Evolutionary conservation across 2,888 invertebrate genomes (phyloP).

Genomic region (Linnaemya vulpina): DNA sequence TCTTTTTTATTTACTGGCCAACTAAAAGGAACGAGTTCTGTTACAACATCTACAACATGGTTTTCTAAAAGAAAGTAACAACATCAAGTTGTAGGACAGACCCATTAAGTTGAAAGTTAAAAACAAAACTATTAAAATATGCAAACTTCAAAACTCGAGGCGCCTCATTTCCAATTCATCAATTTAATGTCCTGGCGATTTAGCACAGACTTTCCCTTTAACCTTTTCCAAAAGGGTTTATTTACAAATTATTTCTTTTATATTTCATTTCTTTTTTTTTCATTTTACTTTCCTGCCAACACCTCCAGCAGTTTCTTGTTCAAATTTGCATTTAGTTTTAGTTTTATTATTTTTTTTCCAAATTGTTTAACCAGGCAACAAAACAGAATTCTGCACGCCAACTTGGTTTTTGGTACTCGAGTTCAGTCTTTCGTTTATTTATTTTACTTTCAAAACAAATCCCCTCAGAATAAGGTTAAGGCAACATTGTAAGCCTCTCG

Average conservation of each 20-base stretch:
- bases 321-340: conserved; percentile 54
- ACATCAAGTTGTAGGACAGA: conserved; percentile 37
- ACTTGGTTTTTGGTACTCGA: conserved; percentile 35
- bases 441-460: conserved; percentile 33
- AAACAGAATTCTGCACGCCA: conserved; percentile 51
- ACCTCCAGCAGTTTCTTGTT: not conserved
- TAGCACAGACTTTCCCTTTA: conserved; percentile 8
- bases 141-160: conserved; percentile 25
- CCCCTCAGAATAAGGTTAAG: conserved; percentile 44
- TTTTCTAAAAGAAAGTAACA: conserved; percentile 1
- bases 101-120: not conserved
- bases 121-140: not conserved
- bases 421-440: conserved; percentile 25
- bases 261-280: conserved; percentile 16
- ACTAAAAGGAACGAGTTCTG: not conserved
- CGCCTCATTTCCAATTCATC: conserved; percentile 59
- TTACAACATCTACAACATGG: not conserved
- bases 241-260: conserved; percentile 9
- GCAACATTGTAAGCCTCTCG: not conserved
- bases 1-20: not conserved
- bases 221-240: not conserved
- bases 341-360: conserved; percentile 33
- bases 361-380: conserved; percentile 1
- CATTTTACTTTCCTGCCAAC: conserved; percentile 15
- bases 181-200: conserved; percentile 52